These are phyloP conservation scores for Brachionus paranguensis DNA, from an alignment of 1,140 invertebrate genomes.

Conservation along the genomic window DNA sequence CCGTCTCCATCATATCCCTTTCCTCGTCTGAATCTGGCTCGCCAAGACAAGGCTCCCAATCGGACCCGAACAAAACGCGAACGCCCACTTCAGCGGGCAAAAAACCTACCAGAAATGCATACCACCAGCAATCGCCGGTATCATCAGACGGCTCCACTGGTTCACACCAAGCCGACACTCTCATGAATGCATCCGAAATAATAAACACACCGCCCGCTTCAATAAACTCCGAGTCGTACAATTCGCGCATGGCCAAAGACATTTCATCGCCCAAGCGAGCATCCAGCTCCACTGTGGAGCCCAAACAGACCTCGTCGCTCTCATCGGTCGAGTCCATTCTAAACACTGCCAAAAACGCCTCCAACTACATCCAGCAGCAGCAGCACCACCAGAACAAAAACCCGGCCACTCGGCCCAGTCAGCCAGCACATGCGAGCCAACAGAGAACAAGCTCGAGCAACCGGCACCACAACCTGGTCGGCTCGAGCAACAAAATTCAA, in stretches of 20 bases:
- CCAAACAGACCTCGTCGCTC: neutral
- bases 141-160: neutral
- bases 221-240: neutral
- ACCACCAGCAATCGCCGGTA: neutral
- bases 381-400: constrained; percentile 6
- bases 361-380: constrained; percentile 14
- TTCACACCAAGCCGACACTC: neutral
- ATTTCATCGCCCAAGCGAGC: neutral
- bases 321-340: neutral
- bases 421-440: neutral
- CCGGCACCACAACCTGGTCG: neutral
- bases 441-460: too few relatives aligned
- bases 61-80: neutral
- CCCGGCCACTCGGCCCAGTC: neutral
- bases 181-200: neutral
- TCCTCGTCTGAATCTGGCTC: neutral
- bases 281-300: neutral
- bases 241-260: neutral
- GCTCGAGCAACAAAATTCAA: neutral
- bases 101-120: neutral
- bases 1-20: neutral
- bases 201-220: constrained; percentile 12
- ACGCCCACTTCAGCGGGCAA: neutral
- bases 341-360: neutral
- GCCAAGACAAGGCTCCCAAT: neutral